Conservation (phyloP, 2,113 vertebrate species). For the Picathartes gymnocephalus region DNA sequence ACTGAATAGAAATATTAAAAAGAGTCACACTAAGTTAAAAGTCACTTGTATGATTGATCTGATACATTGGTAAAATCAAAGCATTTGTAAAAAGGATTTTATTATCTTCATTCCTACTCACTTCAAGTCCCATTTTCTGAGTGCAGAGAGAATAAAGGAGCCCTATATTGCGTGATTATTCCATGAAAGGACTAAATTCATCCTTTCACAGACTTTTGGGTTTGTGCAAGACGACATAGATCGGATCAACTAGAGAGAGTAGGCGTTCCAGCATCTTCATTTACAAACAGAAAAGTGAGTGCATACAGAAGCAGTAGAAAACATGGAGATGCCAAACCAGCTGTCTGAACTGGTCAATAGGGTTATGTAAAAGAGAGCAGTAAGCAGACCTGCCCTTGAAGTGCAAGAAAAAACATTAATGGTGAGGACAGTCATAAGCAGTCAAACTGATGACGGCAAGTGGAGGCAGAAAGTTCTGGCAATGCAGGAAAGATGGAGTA, state of each 20-base stretch:
- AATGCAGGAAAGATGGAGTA: background rate
- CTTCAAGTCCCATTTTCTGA: background rate
- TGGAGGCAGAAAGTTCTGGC: background rate
- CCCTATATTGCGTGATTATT: background rate
- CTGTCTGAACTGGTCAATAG: background rate
- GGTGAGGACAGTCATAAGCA: background rate
- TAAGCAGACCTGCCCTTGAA: background rate
- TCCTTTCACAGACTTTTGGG: background rate
- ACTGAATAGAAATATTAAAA: background rate
- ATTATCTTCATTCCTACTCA: background rate
- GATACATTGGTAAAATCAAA: constrained; percentile 5
- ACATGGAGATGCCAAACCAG: rapidly evolving
- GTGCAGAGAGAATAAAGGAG: background rate
- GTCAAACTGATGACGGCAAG: background rate
- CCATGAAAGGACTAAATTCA: background rate
- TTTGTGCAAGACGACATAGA: background rate
- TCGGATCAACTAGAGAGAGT: background rate
- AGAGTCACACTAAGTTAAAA: background rate
- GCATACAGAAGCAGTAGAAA: background rate
- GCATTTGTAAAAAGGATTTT: background rate
- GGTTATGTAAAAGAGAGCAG: background rate
- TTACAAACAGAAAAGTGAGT: background rate
- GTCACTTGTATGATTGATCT: background rate
- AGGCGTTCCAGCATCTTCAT: background rate
- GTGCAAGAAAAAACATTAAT: background rate